Evolutionary conservation across 2,797 vertebrate genomes (phyloP).

Genomic region (Brotula barbata): DNA sequence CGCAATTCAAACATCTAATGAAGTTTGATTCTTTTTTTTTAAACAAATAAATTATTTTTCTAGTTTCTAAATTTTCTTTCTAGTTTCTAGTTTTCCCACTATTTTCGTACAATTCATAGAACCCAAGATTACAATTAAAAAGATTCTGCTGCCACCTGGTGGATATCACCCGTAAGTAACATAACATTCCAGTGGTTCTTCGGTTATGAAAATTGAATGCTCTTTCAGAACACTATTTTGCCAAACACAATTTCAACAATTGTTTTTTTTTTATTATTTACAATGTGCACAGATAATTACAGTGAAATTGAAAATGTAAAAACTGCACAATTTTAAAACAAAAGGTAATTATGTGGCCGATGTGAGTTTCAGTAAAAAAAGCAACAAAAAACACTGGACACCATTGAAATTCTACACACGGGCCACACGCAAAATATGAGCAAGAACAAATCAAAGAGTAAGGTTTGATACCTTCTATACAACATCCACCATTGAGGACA

Average conservation of each 20-base stretch:
- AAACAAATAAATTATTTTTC: neutral
- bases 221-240: neutral
- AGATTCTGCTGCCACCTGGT: slow-evolving; percentile 62
- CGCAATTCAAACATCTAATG: neutral
- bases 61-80: neutral
- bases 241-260: slow-evolving; percentile 3
- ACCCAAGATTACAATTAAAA: neutral
- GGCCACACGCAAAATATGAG: slow-evolving; percentile 33
- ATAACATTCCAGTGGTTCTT: too few relatives aligned
- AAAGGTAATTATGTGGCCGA: slow-evolving; percentile 42
- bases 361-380: slow-evolving; percentile 23
- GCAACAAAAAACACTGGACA: slow-evolving; percentile 29
- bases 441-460: slow-evolving; percentile 38
- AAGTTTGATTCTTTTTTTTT: neutral
- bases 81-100: neutral
- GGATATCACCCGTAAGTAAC: too few relatives aligned
- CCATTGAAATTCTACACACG: slow-evolving; percentile 43
- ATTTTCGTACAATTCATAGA: neutral
- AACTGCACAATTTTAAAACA: slow-evolving; percentile 49
- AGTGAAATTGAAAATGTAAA: slow-evolving; percentile 58
- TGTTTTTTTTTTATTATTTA: slow-evolving; percentile 56
- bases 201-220: too few relatives aligned
- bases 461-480: slow-evolving; percentile 41
- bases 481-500: slow-evolving; percentile 30
- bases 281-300: slow-evolving; percentile 57